Evolutionary conservation across 30 jellyfish, hydroid and myxozoan genomes (phyloP), one percentile per base, ranked within the genome.

Genomic region (Aurelia sp.): DNA sequence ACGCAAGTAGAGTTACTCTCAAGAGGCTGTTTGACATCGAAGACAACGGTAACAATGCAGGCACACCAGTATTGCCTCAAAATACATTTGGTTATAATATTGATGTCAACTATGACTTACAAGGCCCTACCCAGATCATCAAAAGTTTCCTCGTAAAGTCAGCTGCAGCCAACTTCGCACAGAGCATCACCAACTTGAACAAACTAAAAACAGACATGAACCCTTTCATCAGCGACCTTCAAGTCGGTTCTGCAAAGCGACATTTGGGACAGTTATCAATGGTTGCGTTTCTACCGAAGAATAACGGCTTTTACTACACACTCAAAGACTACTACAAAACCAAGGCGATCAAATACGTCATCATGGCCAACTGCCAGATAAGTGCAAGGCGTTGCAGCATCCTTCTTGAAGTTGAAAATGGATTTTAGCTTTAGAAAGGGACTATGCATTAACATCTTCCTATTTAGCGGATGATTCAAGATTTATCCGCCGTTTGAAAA

Each of bases 241-340:
- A 90, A 58, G 86, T 90, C 44, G 27, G 51, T 11, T 78, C 90
- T 1, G 97, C 90, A 18, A 63, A 80, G 53, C 53, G 93, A 22
- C 83, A 80, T 44, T 12, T 82, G 87, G 62, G 59, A 8, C 80
- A 90, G 52, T 11, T 78, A 67, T 75, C 88, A 22, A 84, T 63
- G 89, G 65, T 67, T 5, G 58, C 70, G 0, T 71, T 38, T 63
- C 89, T 90, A 5, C 95, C 97, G 17, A 86, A 84, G 63, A 86
- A 83, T 62, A 77, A 78, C 64, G 86, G 95, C 7, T 27, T 30
- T 22, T 90, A 82, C 65, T 62, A 64, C 31, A 90, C 97, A 13
- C 90, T 90, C 35, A 30, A 53, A 5, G 95, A 90, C 51, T 90
- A 74, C 72, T 90, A 83, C 78, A 22, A 67, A 27, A 70, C 60